Evolutionary conservation across 2,113 vertebrate species (phyloP).

Genomic region (Sarotherodon lohbergeri): DNA sequence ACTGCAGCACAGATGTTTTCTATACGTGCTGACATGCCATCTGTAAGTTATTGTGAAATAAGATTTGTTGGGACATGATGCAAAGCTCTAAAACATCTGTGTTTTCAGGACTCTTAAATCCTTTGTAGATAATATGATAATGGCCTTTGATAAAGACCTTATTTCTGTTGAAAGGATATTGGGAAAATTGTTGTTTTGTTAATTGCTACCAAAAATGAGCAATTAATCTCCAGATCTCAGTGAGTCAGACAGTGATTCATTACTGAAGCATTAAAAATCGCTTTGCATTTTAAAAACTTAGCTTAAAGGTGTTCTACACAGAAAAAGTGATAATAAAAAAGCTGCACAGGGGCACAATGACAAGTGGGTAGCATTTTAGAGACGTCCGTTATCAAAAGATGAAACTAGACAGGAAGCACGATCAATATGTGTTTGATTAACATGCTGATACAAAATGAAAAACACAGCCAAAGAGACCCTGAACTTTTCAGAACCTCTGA

Average conservation of each 20-base stretch:
- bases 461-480: not conserved
- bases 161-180: not conserved
- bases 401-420: not conserved
- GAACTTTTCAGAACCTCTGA: not conserved
- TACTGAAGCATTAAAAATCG: not conserved
- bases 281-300: not conserved
- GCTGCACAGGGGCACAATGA: not conserved
- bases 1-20: not conserved
- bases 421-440: not conserved
- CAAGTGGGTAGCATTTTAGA: not conserved
- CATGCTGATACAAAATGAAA: not conserved
- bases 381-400: not conserved
- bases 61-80: not conserved
- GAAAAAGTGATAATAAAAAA: not conserved
- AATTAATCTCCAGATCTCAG: not conserved
- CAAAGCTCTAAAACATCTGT: not conserved
- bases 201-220: not conserved
- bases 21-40: not conserved
- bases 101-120: not conserved
- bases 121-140: not conserved
- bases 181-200: not conserved
- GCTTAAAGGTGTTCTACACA: not conserved
- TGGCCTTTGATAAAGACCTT: not conserved
- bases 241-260: not conserved
- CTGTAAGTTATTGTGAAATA: not conserved